Evolutionary conservation across 2,888 invertebrate genomes (phyloP).

Genomic region (Ormyrus labotus): DNA sequence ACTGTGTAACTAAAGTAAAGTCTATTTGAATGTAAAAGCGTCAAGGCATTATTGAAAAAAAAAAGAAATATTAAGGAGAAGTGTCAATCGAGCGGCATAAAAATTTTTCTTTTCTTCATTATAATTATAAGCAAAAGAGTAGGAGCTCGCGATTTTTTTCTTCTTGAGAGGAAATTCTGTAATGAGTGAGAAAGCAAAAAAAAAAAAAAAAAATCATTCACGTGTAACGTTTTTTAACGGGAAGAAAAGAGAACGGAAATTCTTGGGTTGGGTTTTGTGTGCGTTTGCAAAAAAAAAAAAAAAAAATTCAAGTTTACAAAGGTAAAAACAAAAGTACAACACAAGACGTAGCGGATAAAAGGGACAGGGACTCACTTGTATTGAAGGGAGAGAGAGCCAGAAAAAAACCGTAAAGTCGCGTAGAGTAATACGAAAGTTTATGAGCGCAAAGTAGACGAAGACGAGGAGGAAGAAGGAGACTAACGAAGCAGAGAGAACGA

Average conservation of each 20-base stretch:
- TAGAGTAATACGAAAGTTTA: slow-evolving; percentile 32
- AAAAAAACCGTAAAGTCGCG: slow-evolving; percentile 38
- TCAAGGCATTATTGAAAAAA: slow-evolving; percentile 60
- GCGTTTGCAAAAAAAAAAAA: slow-evolving; percentile 53
- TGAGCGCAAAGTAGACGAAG: slow-evolving; percentile 52
- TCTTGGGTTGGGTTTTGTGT: slow-evolving; percentile 52
- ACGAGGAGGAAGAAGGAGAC: slow-evolving; percentile 60
- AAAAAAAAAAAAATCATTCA: not conserved
- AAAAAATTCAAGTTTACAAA: slow-evolving; percentile 22
- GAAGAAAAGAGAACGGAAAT: slow-evolving; percentile 48
- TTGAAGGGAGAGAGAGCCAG: slow-evolving; percentile 43
- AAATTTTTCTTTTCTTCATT: slow-evolving; percentile 49
- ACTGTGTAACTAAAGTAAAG: slow-evolving; percentile 63
- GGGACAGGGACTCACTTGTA: slow-evolving; percentile 15
- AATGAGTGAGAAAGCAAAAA: slow-evolving; percentile 12
- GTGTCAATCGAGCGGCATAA: slow-evolving; percentile 64
- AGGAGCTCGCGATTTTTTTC: slow-evolving; percentile 58
- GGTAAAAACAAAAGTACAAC: slow-evolving; percentile 10
- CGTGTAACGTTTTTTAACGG: slow-evolving; percentile 32
- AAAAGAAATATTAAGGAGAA: slow-evolving; percentile 68
- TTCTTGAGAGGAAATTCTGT: slow-evolving; percentile 51
- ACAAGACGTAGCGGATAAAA: not conserved
- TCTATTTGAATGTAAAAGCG: slow-evolving; percentile 73
- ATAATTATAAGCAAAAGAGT: slow-evolving; percentile 47
- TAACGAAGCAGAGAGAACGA: slow-evolving; percentile 56